Evolutionary conservation across 2,797 vertebrate genomes (phyloP), one percentile per base, ranked within the genome.

Genomic region (Rhynchonycteris naso): DNA sequence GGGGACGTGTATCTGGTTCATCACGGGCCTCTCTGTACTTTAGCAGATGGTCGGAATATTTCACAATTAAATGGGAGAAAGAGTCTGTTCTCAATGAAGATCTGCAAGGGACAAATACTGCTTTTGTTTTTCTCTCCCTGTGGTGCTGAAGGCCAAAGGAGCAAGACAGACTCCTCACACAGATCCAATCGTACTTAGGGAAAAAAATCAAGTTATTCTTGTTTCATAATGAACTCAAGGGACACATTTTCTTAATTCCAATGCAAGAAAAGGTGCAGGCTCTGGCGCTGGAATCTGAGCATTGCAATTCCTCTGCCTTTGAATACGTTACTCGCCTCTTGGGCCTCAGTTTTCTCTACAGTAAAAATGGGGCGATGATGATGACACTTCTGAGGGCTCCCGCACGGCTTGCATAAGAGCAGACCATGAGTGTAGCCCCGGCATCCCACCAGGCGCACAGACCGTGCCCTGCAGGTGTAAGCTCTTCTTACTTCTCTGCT

Each of bases 371-470:
- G 75, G 0, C 13, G 66, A 56, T 24, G 87, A 5, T 6, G 18
- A n/a, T 1, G 38, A 35, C 2, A 2, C 26, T 69, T 28, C n/a
- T 65, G 35, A 5, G 72, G 84, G 58, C 12, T 75, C 24, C 1
- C 28, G 72, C 16, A 30, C 28, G 22, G 7, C 26, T 18, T 33
- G 30, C 4, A 1, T 0, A 28, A 75, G 80, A 30, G 63, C 24
- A 4, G 30, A 21, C 1, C 0, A 24, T 13, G 26, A n/a, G 38
- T 0, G 3, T 2, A 15, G 52, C 15, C n/a, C 13, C 0, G 6
- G 68, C 35, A 3, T 4, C 54, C 10, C 9, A 13, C 59, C 22
- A 13, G 83, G 66, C 7, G 2, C 0, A 0, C 1, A 18, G 65
- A 18, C 69, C 2, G 14, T 2, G 24, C 26, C 68, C 28, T 0